These are phyloP conservation scores for Urosaurus nigricauda DNA, from an alignment of 2,797 vertebrate genomes.

Conservation along the genomic window DNA sequence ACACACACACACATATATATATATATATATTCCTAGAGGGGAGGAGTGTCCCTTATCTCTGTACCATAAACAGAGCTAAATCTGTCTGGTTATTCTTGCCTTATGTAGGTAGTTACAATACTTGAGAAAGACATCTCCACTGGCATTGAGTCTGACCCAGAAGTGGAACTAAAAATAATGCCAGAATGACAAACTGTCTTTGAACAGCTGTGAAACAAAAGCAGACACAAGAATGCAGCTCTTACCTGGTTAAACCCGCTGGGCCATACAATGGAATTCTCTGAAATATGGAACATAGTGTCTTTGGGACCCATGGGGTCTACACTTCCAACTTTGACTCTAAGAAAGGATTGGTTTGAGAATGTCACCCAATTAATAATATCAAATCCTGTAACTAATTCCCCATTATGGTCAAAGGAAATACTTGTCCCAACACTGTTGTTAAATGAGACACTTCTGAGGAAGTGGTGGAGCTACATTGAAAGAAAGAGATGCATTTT, in stretches of 20 bases:
- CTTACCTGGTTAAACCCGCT: not conserved
- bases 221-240: not conserved
- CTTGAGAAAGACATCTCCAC: too few relatives aligned
- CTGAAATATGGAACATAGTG: not conserved
- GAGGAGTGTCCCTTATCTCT: too few relatives aligned
- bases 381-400: slow-evolving; percentile 1
- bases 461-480: not conserved
- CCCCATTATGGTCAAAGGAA: not conserved
- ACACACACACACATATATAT: too few relatives aligned
- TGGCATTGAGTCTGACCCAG: too few relatives aligned
- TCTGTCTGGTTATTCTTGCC: too few relatives aligned
- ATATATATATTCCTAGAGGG: too few relatives aligned
- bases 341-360: slow-evolving; percentile 10
- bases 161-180: too few relatives aligned
- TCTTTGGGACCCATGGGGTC: not conserved
- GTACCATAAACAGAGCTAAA: too few relatives aligned
- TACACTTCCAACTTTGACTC: slow-evolving; percentile 13
- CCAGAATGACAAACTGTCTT: not conserved
- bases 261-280: not conserved
- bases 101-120: too few relatives aligned
- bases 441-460: slow-evolving; percentile 18
- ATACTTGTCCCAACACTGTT: slow-evolving; percentile 1
- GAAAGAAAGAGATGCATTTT: not conserved
- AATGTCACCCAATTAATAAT: slow-evolving; percentile 30
- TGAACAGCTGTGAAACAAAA: not conserved